Evolutionary conservation across 64 coral and sea anemone genomes (phyloP), one percentile per base, ranked within the genome.

Genomic region (Platygyra sinensis): DNA sequence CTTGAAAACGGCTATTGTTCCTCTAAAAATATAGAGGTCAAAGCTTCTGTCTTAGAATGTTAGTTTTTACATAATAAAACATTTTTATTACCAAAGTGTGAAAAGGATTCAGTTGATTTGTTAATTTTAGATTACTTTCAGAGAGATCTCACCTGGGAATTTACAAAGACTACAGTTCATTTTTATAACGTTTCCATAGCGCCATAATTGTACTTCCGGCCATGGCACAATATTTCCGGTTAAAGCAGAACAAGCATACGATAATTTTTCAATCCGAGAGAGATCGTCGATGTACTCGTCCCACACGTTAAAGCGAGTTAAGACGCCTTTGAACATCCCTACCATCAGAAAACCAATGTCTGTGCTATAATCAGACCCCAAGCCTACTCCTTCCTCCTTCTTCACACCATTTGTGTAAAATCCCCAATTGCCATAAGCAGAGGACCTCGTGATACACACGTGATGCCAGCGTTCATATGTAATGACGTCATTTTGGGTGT

Each of bases 251-350:
- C 80, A 83, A 28, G 80, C 60, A 67, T 67, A 17, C 36, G 81
- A 22, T 27, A 85, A 0, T 8, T 72, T 20, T 72, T 85, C 20
- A 3, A 85, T 71, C 62, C 60, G 36, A 28, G 18, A n/a, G 25
- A 24, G 0, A 52, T 85, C 81, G 12, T 72, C 81, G 11, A 85
- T 51, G 12, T 52, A 85, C 32, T 85, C 63, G 67, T 85, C 81
- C 81, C 81, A 85, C 81, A 85, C 52, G 63, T 72, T 85, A 85
- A 85, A 85, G 62, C 20, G 11, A 69, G 62, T 50, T 24, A 85
- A 71, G 63, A 3, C 64, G 2, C 81, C 81, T 16, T 69, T n/a
- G 25, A 85, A 85, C 12, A 8, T 42, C 29, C 81, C 81, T 3
- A 72, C 64, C n/a, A 72, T 29, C 36, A 85, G 0, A 38, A 29